Evolutionary conservation across 2,888 invertebrate species (phyloP).

Genomic region (Dynastes hyllus): DNA sequence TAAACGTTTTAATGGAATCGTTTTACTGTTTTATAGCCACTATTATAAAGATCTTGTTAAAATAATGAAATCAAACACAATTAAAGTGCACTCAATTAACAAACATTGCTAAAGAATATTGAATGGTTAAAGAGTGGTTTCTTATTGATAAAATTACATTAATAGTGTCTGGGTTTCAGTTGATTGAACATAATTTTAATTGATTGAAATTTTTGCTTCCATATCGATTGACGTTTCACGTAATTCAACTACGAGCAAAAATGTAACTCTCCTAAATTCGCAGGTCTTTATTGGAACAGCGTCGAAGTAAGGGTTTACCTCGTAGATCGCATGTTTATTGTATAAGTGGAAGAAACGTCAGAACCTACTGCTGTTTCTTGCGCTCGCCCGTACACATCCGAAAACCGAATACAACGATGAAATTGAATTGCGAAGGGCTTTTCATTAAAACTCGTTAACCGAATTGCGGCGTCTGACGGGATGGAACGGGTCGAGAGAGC

Average conservation of each 20-base stretch:
- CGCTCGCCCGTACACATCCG: conserved; percentile 22
- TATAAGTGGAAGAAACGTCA: conserved; percentile 16
- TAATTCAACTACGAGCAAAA: neutral
- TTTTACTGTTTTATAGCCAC: no score
- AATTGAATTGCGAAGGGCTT: conserved; percentile 49
- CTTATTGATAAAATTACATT: no score
- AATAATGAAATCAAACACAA: no score
- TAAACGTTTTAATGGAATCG: no score
- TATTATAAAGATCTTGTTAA: no score
- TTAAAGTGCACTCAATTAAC: no score
- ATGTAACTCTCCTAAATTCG: neutral
- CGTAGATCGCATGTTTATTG: neutral
- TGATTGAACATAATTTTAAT: no score
- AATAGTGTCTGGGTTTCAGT: no score
- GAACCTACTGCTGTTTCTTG: conserved; percentile 23
- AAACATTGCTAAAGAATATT: no score
- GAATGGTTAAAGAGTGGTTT: no score
- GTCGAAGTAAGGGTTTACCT: neutral
- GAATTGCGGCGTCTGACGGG: conserved; percentile 45
- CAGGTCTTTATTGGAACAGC: conserved; percentile 10
- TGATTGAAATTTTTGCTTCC: no score
- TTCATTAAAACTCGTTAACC: conserved; percentile 53
- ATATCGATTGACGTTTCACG: neutral
- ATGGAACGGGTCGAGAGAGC: neutral
- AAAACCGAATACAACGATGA: conserved; percentile 44